These are phyloP conservation scores for Rhinoraja longicauda DNA, from an alignment of 2,797 vertebrate species.

Conservation along the genomic window DNA sequence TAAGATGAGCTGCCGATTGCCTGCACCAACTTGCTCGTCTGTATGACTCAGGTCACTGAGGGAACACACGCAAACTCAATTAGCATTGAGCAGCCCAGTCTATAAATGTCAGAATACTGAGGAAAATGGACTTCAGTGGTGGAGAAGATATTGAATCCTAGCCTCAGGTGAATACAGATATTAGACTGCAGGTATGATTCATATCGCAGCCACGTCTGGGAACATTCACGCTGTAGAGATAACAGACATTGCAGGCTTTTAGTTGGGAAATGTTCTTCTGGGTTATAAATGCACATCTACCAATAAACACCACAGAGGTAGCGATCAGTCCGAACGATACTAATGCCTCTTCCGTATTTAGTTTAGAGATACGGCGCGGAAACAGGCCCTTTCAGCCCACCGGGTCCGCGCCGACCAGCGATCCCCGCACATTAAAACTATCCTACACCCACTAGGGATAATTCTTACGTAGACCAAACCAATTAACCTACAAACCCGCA, in stretches of 20 bases:
- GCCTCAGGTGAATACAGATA: not conserved
- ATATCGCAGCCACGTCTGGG: not conserved
- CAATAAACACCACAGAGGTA: not conserved
- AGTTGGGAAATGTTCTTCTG: not conserved
- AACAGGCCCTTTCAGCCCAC: too few species aligned
- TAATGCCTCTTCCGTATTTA: not conserved
- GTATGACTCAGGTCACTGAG: not conserved
- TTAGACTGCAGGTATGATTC: not conserved
- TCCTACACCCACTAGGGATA: too few species aligned
- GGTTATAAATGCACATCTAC: not conserved
- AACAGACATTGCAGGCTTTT: not conserved
- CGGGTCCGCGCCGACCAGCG: too few species aligned
- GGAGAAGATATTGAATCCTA: not conserved
- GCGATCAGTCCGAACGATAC: not conserved
- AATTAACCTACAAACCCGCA: too few species aligned
- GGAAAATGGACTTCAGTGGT: not conserved
- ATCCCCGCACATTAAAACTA: too few species aligned
- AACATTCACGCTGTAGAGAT: not conserved
- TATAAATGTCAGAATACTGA: not conserved
- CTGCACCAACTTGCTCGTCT: not conserved
- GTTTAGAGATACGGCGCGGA: too few species aligned
- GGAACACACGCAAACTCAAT: not conserved
- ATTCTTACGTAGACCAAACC: too few species aligned
- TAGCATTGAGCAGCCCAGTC: not conserved
- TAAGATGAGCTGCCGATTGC: not conserved